Conservation (phyloP, 2,113 vertebrate species). For the Dromiciops gliroides region DNA sequence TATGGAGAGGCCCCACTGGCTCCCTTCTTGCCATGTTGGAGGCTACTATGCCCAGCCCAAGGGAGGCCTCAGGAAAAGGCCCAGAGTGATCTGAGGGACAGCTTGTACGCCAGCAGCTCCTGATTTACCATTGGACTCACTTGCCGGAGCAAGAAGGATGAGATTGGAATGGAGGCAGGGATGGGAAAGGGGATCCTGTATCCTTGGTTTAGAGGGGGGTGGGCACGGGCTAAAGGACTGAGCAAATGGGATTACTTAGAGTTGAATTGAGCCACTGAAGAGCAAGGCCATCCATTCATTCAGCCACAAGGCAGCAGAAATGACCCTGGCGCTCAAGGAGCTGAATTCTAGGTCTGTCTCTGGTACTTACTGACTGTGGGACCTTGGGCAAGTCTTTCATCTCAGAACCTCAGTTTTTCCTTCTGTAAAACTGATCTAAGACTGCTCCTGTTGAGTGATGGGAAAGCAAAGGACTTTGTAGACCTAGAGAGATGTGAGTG, state of each 20-base stretch:
- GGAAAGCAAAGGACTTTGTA: neutral
- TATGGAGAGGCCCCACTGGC: neutral
- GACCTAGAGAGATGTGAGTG: neutral
- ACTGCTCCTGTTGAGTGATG: neutral
- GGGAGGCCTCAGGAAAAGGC: neutral
- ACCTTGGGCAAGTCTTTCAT: neutral
- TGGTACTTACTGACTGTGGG: neutral
- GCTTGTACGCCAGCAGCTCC: neutral
- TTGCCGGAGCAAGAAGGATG: neutral
- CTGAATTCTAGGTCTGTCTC: neutral
- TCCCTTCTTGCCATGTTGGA: neutral
- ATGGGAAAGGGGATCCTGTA: neutral
- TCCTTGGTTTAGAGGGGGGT: neutral
- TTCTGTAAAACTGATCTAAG: neutral
- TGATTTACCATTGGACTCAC: neutral
- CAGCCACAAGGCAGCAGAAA: neutral
- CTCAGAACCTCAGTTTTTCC: neutral
- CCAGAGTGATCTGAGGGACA: neutral
- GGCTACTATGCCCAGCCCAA: neutral
- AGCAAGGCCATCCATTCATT: neutral
- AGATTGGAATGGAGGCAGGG: neutral
- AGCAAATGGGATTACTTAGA: neutral
- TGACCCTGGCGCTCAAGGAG: accelerated
- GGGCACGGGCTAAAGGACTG: neutral
- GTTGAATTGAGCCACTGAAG: too few relatives aligned